phyloP scores from a whole-genome alignment of 2,113 vertebrate genomes.

The Gymnarchus niloticus region DNA sequence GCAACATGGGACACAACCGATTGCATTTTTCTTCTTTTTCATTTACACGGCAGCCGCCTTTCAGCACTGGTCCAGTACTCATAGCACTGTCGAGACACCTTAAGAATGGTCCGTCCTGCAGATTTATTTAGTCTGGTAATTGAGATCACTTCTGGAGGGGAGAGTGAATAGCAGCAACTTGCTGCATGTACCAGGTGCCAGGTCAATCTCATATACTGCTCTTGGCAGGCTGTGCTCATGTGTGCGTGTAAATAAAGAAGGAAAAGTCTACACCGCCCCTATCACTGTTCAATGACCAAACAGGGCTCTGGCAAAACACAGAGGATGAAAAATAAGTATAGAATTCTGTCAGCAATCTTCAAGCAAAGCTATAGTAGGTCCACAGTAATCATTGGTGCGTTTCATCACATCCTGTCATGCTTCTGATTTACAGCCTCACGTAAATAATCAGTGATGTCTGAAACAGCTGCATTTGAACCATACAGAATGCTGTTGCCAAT shows the following conservation, averaged over 20 bases:
- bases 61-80: neutral
- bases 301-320: neutral
- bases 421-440: conserved; percentile 36
- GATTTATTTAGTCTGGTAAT: conserved; percentile 13
- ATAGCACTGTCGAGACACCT: neutral
- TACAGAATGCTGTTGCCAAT: conserved; percentile 23
- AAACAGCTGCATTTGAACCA: conserved; percentile 29
- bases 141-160: conserved; percentile 13
- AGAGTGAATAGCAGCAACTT: neutral
- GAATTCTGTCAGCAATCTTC: neutral
- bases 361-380: neutral
- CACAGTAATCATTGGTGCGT: neutral
- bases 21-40: neutral
- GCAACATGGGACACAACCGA: neutral
- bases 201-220: neutral
- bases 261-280: neutral
- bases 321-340: conserved; percentile 1
- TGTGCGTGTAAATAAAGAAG: neutral
- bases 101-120: neutral
- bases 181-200: conserved; percentile 3
- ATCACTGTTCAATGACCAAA: neutral
- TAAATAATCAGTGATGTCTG: conserved; percentile 22
- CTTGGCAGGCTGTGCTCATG: neutral
- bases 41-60: neutral
- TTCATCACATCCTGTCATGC: neutral